Percentiles rank a stretch among this genome's conserved stretches.
phyloP scores from a whole-genome alignment of 2,888 invertebrate genomes.

The Caenorhabditis angaria region DNA sequence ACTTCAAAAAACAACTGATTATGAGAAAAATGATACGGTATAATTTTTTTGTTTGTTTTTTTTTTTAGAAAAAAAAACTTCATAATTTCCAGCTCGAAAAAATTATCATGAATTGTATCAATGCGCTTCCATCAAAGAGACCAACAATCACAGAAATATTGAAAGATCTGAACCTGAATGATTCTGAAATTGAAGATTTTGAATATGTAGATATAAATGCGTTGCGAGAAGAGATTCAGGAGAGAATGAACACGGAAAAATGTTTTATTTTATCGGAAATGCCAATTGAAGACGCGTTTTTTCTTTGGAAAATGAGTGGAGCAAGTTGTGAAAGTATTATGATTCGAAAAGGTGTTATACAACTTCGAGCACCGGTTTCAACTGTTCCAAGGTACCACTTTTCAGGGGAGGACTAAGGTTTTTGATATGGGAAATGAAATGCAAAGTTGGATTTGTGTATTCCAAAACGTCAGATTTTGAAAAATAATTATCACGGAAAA shows the following conservation, averaged over 20 bases:
- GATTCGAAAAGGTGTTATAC: constrained; percentile 88
- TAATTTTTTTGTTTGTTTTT: constrained; percentile 6
- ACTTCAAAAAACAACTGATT: constrained; percentile 10
- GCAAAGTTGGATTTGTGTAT: no score
- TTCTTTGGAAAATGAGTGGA: constrained; percentile 94
- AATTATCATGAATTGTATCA: constrained; percentile 5
- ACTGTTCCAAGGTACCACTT: constrained; percentile 73
- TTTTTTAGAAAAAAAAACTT: constrained; percentile 6
- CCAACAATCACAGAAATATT: background rate
- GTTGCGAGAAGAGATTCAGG: background rate
- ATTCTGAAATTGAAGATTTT: constrained; percentile 10
- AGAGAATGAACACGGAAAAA: background rate
- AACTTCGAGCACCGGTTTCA: constrained; percentile 80
- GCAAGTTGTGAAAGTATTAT: constrained; percentile 77
- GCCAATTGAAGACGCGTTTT: constrained; percentile 84
- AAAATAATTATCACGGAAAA: background rate
- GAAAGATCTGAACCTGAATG: constrained; percentile 9
- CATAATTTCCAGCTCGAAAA: constrained; percentile 1
- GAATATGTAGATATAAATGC: background rate
- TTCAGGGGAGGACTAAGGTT: no score
- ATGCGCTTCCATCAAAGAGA: constrained; percentile 5
- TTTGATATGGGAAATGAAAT: no score
- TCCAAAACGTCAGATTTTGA: no score
- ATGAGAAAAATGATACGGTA: constrained; percentile 1
- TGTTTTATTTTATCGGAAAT: constrained; percentile 5